phyloP scores from a whole-genome alignment of 92 coral and sea anemone genomes.

The Epizoanthus rinbou region DNA sequence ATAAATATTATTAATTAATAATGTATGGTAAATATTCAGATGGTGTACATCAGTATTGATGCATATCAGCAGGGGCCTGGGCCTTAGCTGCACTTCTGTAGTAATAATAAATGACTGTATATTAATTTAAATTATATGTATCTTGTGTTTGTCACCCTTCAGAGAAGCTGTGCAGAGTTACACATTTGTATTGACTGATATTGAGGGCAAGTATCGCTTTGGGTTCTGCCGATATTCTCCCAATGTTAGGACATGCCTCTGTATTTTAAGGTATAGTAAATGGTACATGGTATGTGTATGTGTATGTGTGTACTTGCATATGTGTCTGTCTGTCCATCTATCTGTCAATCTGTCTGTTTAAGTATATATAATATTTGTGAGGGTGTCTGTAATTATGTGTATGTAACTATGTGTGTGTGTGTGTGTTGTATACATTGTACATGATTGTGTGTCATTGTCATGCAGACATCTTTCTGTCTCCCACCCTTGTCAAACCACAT shows the following conservation, averaged over 20 bases:
- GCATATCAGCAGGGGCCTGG: too few species aligned
- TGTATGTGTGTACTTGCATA: neutral
- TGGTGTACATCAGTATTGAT: too few species aligned
- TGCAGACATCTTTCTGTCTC: too few species aligned
- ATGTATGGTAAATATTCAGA: too few species aligned
- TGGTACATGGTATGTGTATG: neutral
- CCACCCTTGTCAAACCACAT: too few species aligned
- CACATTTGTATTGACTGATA: conserved; percentile 93
- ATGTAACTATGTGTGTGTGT: too few species aligned
- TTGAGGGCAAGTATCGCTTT: conserved; percentile 92
- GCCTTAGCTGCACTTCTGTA: neutral
- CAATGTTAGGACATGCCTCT: conserved; percentile 87
- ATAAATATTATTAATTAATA: neutral
- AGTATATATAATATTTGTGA: neutral
- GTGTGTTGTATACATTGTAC: too few species aligned
- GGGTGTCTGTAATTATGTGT: too few species aligned
- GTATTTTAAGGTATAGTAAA: conserved; percentile 74
- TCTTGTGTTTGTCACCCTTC: neutral
- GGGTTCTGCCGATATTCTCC: conserved; percentile 98
- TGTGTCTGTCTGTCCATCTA: neutral
- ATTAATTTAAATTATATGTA: too few species aligned
- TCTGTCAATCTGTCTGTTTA: neutral
- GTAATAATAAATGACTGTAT: too few species aligned
- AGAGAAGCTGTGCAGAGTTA: conserved; percentile 94
- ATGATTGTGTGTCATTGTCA: too few species aligned